These are phyloP conservation scores for Nannoperca obscura DNA, from an alignment of 2,797 vertebrate species.

Conservation along the genomic window DNA sequence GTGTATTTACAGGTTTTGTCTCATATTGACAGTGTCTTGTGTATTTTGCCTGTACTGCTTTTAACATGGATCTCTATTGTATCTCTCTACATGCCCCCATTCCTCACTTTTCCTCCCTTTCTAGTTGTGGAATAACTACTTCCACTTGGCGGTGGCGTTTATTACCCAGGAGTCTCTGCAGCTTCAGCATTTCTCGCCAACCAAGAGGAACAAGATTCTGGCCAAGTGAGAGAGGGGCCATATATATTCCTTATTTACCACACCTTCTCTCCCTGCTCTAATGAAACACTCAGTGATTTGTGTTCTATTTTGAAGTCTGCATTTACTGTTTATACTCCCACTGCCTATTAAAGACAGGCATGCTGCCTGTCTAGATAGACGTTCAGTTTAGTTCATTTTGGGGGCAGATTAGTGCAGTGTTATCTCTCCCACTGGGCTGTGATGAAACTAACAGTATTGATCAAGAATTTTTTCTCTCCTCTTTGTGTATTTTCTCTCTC, in stretches of 20 bases:
- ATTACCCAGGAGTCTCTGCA: slow-evolving; percentile 98
- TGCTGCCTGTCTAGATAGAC: slow-evolving; percentile 36
- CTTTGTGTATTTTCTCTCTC: slow-evolving; percentile 16
- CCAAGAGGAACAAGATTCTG: slow-evolving; percentile 96
- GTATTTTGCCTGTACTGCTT: not conserved
- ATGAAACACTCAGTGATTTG: slow-evolving; percentile 63
- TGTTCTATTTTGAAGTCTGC: slow-evolving; percentile 53
- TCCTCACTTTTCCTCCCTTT: slow-evolving; percentile 15
- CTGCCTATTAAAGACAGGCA: slow-evolving; percentile 45
- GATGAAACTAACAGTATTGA: slow-evolving; percentile 58
- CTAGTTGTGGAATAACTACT: slow-evolving; percentile 99
- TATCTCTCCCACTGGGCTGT: slow-evolving; percentile 40
- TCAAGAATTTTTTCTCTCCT: slow-evolving; percentile 28
- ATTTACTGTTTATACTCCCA: slow-evolving; percentile 49
- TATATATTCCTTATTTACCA: slow-evolving; percentile 65
- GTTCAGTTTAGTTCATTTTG: slow-evolving; percentile 53
- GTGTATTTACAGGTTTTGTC: not conserved
- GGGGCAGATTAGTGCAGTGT: slow-evolving; percentile 34
- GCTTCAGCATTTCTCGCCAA: slow-evolving; percentile 95
- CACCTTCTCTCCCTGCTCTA: slow-evolving; percentile 38
- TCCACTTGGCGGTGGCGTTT: slow-evolving; percentile 98
- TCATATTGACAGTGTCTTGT: slow-evolving; percentile 6
- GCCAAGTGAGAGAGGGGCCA: slow-evolving; percentile 89
- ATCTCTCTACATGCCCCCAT: not conserved
- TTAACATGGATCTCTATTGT: not conserved